These are phyloP conservation scores for Anguilla obscura DNA, from an alignment of 2,797 vertebrate genomes.

Conservation along the genomic window DNA sequence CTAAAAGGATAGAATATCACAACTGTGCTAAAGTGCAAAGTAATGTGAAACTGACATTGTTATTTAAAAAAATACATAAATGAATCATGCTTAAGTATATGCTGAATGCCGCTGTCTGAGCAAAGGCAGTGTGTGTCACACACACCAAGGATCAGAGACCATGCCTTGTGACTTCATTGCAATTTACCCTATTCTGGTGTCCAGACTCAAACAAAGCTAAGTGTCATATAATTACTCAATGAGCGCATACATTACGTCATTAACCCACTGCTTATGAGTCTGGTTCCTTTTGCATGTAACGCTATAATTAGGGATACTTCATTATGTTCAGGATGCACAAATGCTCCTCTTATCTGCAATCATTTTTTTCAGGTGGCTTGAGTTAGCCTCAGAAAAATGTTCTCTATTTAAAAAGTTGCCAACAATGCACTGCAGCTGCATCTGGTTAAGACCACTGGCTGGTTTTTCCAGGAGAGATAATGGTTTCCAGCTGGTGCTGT, in stretches of 20 bases:
- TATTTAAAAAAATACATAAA: not conserved
- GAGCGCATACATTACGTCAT: not conserved
- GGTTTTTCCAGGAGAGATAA: not conserved
- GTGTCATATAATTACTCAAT: not conserved
- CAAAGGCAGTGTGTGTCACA: not conserved
- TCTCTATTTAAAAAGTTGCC: not conserved
- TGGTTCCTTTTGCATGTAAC: not conserved
- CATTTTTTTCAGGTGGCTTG: not conserved
- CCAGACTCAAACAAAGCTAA: not conserved
- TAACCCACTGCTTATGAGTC: slow-evolving; percentile 7
- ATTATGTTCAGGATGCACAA: not conserved
- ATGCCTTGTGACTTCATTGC: not conserved
- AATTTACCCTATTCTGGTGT: not conserved
- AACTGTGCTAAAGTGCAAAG: not conserved
- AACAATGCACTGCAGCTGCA: not conserved
- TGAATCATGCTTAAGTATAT: not conserved
- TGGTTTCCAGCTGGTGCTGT: slow-evolving; percentile 41
- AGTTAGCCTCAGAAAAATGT: not conserved
- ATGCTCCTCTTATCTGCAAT: not conserved
- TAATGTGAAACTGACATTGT: not conserved
- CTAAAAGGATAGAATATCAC: not conserved
- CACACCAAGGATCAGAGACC: not conserved
- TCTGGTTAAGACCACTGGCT: slow-evolving; percentile 6
- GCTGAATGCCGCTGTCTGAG: not conserved
- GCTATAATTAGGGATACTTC: not conserved